Conservation (phyloP, 2,113 vertebrate species). For the Takifugu bimaculatus region DNA sequence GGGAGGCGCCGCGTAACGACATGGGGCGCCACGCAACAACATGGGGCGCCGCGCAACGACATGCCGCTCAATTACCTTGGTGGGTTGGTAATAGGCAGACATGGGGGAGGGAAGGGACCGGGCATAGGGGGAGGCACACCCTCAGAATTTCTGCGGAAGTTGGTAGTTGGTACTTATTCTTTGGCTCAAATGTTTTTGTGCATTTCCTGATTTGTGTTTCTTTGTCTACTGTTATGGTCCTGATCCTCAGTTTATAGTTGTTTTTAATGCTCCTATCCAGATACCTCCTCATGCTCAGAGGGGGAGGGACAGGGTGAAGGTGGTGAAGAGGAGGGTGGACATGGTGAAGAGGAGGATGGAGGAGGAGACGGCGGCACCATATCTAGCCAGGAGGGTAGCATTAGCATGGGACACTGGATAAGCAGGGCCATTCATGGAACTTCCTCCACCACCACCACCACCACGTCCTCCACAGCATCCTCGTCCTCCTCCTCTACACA, state of each 20-base stretch:
- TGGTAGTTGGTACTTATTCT: no score
- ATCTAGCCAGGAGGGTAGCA: conserved; percentile 86
- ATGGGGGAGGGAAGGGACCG: no score
- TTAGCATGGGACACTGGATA: conserved; percentile 95
- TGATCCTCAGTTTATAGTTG: not conserved
- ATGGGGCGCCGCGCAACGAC: no score
- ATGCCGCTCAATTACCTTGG: no score
- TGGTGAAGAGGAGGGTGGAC: conserved; percentile 66
- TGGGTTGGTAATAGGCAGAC: no score
- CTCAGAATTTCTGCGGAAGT: no score
- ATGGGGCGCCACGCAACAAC: no score
- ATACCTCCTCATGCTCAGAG: conserved; percentile 92
- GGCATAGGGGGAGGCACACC: no score
- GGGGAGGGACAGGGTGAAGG: conserved; percentile 86
- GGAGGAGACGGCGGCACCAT: conserved; percentile 85
- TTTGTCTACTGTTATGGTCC: not conserved
- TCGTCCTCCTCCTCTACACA: conserved; percentile 87
- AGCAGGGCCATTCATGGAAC: conserved; percentile 89
- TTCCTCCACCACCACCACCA: conserved; percentile 75
- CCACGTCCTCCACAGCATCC: conserved; percentile 79
- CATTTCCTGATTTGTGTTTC: no score
- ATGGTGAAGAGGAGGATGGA: conserved; percentile 64
- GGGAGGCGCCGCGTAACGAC: no score
- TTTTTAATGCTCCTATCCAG: conserved; percentile 53
- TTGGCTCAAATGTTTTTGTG: no score